Conservation (phyloP, 2,888 invertebrate species). For the Leptopilina syphax region DNA sequence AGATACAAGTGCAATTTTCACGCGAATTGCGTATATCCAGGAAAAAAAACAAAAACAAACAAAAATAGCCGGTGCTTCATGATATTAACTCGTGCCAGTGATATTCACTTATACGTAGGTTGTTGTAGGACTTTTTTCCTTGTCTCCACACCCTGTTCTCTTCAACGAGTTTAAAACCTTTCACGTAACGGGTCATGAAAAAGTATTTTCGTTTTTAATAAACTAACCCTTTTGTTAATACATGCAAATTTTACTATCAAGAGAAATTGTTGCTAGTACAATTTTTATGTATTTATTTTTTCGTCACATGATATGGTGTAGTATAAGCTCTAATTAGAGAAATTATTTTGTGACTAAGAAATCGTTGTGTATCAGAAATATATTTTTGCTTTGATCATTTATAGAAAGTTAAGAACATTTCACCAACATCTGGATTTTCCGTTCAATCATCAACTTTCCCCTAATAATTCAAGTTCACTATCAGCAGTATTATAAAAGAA, state of each 20-base stretch:
- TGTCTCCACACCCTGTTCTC: slow-evolving; percentile 52
- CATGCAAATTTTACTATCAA: too few species aligned
- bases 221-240: neutral
- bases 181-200: slow-evolving; percentile 38
- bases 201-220: neutral
- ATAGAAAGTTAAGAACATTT: slow-evolving; percentile 33
- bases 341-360: too few species aligned
- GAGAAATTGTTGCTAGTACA: too few species aligned
- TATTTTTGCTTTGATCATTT: neutral
- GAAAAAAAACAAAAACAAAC: slow-evolving; percentile 13
- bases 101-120: slow-evolving; percentile 63
- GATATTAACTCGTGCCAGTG: slow-evolving; percentile 45
- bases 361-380: neutral
- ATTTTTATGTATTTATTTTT: too few species aligned
- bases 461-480: slow-evolving; percentile 36
- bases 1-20: slow-evolving; percentile 24
- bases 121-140: slow-evolving; percentile 47
- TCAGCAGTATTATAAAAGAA: slow-evolving; percentile 19
- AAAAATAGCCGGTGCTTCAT: slow-evolving; percentile 24
- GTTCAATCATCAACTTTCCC: slow-evolving; percentile 22
- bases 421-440: slow-evolving; percentile 13
- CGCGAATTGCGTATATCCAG: slow-evolving; percentile 4
- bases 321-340: too few species aligned
- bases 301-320: too few species aligned
- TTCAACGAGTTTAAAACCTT: slow-evolving; percentile 39